These are phyloP conservation scores for Microctonus brassicae DNA, from an alignment of 2,888 invertebrate species.

Conservation along the genomic window DNA sequence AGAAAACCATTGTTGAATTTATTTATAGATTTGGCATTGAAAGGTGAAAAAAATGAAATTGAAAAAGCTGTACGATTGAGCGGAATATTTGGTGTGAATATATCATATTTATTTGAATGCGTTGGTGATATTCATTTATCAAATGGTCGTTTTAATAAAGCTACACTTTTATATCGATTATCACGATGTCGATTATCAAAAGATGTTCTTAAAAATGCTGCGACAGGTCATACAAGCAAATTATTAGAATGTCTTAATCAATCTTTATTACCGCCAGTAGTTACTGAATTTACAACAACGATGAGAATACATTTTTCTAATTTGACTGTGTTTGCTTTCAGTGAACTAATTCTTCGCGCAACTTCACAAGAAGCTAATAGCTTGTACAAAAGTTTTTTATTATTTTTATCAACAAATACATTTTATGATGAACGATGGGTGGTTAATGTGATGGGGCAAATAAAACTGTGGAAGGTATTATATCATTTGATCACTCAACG, in stretches of 20 bases:
- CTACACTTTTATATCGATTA: conserved; percentile 84
- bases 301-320: conserved; percentile 78
- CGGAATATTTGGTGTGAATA: conserved; percentile 74
- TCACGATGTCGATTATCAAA: conserved; percentile 77
- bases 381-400: conserved; percentile 71
- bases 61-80: conserved; percentile 74
- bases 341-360: conserved; percentile 72
- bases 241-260: conserved; percentile 74
- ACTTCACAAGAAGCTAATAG: conserved; percentile 54
- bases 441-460: conserved; percentile 76
- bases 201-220: conserved; percentile 75
- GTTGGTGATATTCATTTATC: conserved; percentile 86
- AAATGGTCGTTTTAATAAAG: conserved; percentile 81
- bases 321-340: conserved; percentile 76
- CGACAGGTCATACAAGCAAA: conserved; percentile 75
- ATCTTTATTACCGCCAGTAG: conserved; percentile 71
- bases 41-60: conserved; percentile 69
- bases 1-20: conserved; percentile 70
- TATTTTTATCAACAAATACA: conserved; percentile 75
- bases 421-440: conserved; percentile 77
- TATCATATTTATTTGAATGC: conserved; percentile 80
- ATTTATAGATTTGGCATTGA: conserved; percentile 74
- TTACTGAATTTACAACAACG: conserved; percentile 73
- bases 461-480: conserved; percentile 75
- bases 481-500: conserved; percentile 72